Percentiles rank a stretch among this genome's conserved stretches.
These are phyloP conservation scores for Chaenogobius annularis DNA, from an alignment of 2,113 vertebrate genomes.

Conservation along the genomic window DNA sequence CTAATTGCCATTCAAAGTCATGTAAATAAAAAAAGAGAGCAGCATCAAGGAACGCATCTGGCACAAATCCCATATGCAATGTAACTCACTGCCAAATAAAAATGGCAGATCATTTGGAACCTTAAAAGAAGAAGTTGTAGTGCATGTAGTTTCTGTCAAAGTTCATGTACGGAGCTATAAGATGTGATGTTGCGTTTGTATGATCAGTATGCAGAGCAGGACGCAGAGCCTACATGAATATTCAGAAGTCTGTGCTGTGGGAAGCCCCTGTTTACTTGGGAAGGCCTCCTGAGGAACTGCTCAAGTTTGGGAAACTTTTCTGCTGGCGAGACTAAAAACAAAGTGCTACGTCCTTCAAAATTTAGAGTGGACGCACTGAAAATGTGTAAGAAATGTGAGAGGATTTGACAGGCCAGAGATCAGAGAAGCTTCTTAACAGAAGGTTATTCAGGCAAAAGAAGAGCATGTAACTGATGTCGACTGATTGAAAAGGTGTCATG, in stretches of 20 bases:
- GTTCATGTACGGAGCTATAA: slow-evolving; percentile 13
- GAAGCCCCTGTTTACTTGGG: slow-evolving; percentile 40
- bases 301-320: slow-evolving; percentile 45
- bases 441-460: neutral
- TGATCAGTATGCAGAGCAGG: slow-evolving; percentile 55
- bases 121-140: neutral
- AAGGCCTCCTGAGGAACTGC: slow-evolving; percentile 28
- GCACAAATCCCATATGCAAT: neutral
- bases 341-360: slow-evolving; percentile 46
- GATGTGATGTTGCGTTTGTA: slow-evolving; percentile 14
- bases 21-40: too few relatives aligned
- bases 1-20: too few relatives aligned
- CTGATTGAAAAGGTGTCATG: neutral
- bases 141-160: slow-evolving; percentile 28
- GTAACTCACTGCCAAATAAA: neutral
- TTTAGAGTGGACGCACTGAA: neutral
- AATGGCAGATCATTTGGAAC: neutral
- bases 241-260: slow-evolving; percentile 48
- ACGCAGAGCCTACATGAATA: slow-evolving; percentile 31
- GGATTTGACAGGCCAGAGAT: slow-evolving; percentile 34
- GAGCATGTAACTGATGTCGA: neutral
- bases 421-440: slow-evolving; percentile 9
- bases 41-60: too few relatives aligned
- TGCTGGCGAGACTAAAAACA: slow-evolving; percentile 36
- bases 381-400: slow-evolving; percentile 17